A percentile compares a stretch with the other conserved stretches of the same genome.
Evolutionary conservation across 2,113 vertebrate species (phyloP).

Genomic region (Xiphophorus couchianus): DNA sequence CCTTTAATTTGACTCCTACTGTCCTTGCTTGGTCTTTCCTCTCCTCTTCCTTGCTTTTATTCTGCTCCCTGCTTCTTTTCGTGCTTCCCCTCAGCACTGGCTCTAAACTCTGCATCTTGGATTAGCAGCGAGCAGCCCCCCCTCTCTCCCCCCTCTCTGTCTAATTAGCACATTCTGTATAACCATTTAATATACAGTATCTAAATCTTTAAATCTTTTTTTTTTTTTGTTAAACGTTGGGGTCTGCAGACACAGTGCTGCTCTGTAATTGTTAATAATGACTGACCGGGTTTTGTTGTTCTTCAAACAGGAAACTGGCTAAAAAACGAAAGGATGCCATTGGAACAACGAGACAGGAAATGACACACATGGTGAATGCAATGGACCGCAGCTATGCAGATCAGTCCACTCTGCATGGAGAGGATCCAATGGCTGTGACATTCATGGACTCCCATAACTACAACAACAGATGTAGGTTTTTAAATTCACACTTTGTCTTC

Average conservation of each 20-base stretch:
- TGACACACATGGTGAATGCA: conserved; percentile 99
- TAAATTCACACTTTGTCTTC: not conserved
- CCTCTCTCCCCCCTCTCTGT: conserved; percentile 13
- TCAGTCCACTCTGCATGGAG: conserved; percentile 95
- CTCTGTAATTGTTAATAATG: not conserved
- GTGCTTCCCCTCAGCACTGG: conserved; percentile 18
- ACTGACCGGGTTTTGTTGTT: conserved; percentile 42
- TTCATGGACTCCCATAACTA: conserved; percentile 99
- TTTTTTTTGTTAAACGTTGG: not conserved
- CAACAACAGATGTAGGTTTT: conserved; percentile 95
- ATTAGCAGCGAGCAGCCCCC: conserved; percentile 55
- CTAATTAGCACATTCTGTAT: not conserved
- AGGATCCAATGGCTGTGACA: conserved; percentile 95
- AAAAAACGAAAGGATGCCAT: conserved; percentile 98
- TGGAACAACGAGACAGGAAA: conserved; percentile 95
- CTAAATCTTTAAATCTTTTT: not conserved
- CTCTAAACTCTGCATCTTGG: conserved; percentile 41
- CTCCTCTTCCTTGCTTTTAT: conserved; percentile 40
- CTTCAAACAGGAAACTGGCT: conserved; percentile 90
- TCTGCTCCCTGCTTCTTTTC: conserved; percentile 13
- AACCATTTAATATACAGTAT: not conserved
- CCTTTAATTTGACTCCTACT: conserved; percentile 44
- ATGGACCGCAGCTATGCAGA: conserved; percentile 98
- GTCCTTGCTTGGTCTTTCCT: conserved; percentile 58
- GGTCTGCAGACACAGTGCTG: conserved; percentile 50